A percentile compares a stretch with the other conserved stretches of the same genome.
Evolutionary conservation across 2,113 vertebrate species (phyloP).

Genomic region (Ondatra zibethicus): DNA sequence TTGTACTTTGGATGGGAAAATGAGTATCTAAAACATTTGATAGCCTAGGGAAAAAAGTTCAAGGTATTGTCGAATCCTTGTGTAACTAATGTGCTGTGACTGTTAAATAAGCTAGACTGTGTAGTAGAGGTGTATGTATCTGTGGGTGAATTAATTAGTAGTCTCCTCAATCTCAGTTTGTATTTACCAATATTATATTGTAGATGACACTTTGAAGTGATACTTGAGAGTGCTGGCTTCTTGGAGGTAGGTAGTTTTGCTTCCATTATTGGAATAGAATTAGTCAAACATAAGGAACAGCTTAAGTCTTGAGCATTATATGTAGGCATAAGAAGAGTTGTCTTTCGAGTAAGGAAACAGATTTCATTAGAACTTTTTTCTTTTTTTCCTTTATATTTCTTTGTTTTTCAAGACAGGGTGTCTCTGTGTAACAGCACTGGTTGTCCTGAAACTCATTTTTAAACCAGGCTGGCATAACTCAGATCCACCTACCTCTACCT

Average conservation of each 20-base stretch:
- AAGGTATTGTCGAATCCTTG: background rate
- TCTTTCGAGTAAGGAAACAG: conserved; percentile 16
- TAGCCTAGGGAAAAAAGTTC: background rate
- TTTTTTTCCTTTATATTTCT: too few species aligned
- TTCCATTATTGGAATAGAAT: background rate
- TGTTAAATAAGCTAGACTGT: background rate
- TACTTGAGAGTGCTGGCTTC: background rate
- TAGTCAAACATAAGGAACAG: background rate
- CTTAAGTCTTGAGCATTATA: background rate
- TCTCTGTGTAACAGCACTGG: too few species aligned
- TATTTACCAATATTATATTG: conserved; percentile 7
- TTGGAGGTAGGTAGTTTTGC: background rate
- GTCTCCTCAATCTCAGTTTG: background rate
- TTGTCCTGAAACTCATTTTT: too few species aligned
- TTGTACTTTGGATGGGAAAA: background rate
- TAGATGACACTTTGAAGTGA: conserved; percentile 19
- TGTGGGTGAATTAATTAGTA: conserved; percentile 13
- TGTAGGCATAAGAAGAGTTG: conserved; percentile 20
- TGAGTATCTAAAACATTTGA: background rate
- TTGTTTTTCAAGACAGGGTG: too few species aligned
- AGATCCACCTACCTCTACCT: too few species aligned
- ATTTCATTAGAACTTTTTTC: conserved; percentile 42
- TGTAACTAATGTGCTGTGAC: background rate
- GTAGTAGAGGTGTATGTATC: background rate
- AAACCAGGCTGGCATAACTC: too few species aligned